Conservation (phyloP, 2,888 invertebrate species). For the Onthophagus sagittarius region DNA sequence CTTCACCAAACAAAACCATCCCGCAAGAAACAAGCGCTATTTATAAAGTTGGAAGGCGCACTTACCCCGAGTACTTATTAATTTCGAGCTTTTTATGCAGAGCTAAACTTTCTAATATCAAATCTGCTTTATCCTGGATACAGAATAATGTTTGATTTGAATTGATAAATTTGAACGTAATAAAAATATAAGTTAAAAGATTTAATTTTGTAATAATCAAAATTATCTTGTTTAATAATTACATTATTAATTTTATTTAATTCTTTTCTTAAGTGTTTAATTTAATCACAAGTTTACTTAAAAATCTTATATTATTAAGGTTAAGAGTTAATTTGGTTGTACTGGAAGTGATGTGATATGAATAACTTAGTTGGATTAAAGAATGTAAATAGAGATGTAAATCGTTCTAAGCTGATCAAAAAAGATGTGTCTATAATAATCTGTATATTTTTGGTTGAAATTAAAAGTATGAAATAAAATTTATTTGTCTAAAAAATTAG, state of each 20-base stretch:
- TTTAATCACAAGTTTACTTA: background rate
- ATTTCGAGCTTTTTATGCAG: conserved; percentile 67
- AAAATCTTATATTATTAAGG: background rate
- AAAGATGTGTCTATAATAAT: background rate
- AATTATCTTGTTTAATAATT: no score
- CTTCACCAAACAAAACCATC: conserved; percentile 22
- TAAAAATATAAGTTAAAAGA: background rate
- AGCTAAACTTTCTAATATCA: conserved; percentile 58
- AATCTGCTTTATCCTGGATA: conserved; percentile 63
- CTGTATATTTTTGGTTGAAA: background rate
- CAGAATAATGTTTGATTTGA: conserved; percentile 43
- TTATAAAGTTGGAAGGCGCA: conserved; percentile 51
- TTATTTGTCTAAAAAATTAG: background rate
- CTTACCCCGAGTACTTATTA: conserved; percentile 67
- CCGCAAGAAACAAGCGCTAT: conserved; percentile 14
- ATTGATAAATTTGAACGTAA: background rate
- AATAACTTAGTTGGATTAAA: background rate
- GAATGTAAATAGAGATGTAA: background rate
- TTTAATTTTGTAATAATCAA: background rate
- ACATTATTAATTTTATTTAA: background rate
- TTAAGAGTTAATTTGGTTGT: background rate
- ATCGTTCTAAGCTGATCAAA: background rate
- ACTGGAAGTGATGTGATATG: background rate
- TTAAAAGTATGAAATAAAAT: background rate
- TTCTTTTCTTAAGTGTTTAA: background rate